Conservation (phyloP, 2,113 vertebrate genomes). For the Chunga burmeisteri region DNA sequence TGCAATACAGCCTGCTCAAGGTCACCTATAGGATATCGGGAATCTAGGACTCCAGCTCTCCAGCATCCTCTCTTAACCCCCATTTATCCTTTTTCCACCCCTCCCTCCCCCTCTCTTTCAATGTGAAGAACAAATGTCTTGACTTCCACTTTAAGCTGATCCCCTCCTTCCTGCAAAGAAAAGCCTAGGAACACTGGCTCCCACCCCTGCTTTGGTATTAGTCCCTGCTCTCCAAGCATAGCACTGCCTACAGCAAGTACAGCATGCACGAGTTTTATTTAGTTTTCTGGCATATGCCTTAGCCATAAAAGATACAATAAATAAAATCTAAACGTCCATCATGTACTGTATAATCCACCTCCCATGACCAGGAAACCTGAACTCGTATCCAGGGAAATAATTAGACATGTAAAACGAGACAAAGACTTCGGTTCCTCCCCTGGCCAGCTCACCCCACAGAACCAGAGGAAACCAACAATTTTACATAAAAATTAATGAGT, state of each 20-base stretch:
- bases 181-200: background rate
- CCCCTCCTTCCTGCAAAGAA: background rate
- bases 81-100: background rate
- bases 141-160: background rate
- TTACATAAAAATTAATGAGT: background rate
- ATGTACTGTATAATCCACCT: background rate
- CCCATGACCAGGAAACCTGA: background rate
- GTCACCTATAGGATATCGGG: background rate
- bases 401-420: background rate
- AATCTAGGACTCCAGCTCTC: background rate
- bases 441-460: background rate
- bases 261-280: background rate
- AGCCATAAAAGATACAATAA: slow-evolving; percentile 8
- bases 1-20: background rate
- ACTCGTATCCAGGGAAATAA: background rate
- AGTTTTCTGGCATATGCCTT: slow-evolving; percentile 16
- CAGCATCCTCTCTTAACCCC: background rate
- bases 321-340: slow-evolving; percentile 20
- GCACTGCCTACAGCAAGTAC: slow-evolving; percentile 22
- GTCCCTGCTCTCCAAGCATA: background rate
- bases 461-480: background rate
- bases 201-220: background rate
- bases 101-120: background rate
- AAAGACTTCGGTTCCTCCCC: background rate
- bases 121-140: background rate